These are phyloP conservation scores for Procavia capensis DNA, from an alignment of 2,113 vertebrate genomes.

Conservation along the genomic window DNA sequence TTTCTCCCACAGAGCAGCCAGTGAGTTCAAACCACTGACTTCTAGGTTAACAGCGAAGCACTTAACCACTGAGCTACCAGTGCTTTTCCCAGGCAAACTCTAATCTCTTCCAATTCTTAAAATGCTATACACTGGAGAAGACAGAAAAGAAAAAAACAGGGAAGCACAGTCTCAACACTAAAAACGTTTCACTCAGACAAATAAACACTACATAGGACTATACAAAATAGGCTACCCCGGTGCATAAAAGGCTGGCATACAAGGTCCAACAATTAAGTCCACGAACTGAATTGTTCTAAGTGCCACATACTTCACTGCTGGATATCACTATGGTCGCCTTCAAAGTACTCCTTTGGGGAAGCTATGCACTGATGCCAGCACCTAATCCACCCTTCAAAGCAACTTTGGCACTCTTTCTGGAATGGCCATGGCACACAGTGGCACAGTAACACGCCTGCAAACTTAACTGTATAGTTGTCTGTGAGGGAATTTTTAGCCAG, in stretches of 20 bases:
- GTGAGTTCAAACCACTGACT: background rate
- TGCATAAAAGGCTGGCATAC: background rate
- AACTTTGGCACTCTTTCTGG: too few species aligned
- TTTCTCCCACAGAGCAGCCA: background rate
- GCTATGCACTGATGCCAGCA: too few species aligned
- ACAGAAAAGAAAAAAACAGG: background rate
- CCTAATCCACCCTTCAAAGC: too few species aligned
- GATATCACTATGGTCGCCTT: too few species aligned
- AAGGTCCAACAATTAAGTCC: too few species aligned
- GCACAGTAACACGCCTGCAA: too few species aligned
- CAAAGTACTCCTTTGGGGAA: too few species aligned
- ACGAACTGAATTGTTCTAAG: too few species aligned
- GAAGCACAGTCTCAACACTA: conserved; percentile 28
- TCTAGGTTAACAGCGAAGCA: background rate
- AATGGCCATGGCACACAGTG: too few species aligned
- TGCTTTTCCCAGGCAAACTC: background rate
- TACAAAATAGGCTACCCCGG: background rate
- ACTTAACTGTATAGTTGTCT: too few species aligned
- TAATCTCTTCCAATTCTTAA: background rate
- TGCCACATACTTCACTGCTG: too few species aligned
- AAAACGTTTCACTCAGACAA: background rate
- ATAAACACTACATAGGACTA: background rate
- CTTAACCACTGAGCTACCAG: background rate
- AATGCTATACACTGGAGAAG: background rate
- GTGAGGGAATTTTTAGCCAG: too few species aligned